phyloP scores from a whole-genome alignment of 2,888 invertebrate species.

The Aquatica leii region DNA sequence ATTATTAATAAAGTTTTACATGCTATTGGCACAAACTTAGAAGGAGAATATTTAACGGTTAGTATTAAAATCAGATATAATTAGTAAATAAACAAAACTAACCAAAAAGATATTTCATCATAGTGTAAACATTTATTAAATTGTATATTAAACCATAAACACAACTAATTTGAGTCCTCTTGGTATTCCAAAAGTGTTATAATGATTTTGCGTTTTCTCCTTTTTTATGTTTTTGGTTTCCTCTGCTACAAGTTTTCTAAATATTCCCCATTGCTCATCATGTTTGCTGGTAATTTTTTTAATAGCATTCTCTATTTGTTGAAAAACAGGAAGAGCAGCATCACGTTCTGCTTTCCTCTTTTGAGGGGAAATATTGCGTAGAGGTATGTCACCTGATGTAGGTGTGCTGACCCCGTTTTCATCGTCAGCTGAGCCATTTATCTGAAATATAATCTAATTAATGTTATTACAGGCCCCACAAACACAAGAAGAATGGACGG shows the following conservation, averaged over 20 bases:
- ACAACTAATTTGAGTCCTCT: slow-evolving; percentile 5
- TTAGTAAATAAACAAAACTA: no score
- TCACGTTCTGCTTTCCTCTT: slow-evolving; percentile 2
- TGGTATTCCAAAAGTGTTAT: slow-evolving; percentile 4
- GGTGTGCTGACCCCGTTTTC: no score
- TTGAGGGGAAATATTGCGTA: no score
- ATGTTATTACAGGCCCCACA: slow-evolving; percentile 6
- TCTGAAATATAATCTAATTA: slow-evolving; percentile 1
- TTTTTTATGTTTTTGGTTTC: background rate
- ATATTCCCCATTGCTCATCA: no score
- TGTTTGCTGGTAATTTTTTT: background rate
- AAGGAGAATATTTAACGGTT: no score
- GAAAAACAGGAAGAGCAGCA: slow-evolving; percentile 4
- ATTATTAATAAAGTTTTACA: slow-evolving; percentile 3
- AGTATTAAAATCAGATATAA: no score
- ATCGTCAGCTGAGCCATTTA: no score
- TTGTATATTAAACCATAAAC: background rate
- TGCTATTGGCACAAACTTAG: no score
- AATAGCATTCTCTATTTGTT: slow-evolving; percentile 1
- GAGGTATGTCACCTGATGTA: no score
- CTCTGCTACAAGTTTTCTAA: no score
- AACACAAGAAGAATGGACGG: background rate
- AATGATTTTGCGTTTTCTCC: background rate
- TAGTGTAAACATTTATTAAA: slow-evolving; percentile 4
- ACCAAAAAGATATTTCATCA: no score